Evolutionary conservation across 2,113 vertebrate species (phyloP).

Genomic region (Passerina amoena): DNA sequence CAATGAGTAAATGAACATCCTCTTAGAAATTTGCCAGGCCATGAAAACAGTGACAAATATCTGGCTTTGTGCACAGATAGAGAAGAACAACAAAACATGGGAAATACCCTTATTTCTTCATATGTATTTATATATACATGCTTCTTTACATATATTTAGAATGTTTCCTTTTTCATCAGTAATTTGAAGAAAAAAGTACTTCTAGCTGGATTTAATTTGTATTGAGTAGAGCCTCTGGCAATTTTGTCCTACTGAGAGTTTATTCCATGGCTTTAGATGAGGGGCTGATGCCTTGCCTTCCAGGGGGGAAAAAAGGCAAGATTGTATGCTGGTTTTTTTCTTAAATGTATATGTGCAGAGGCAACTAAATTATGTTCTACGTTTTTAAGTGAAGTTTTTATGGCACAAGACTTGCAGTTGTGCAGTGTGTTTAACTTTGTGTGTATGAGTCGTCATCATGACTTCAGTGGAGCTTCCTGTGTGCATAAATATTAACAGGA

Average conservation of each 20-base stretch:
- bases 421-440: background rate
- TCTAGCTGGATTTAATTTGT: background rate
- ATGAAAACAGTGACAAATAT: background rate
- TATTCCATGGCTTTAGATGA: background rate
- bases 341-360: background rate
- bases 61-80: background rate
- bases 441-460: background rate
- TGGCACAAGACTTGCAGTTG: background rate
- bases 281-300: background rate
- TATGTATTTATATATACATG: background rate
- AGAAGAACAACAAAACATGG: background rate
- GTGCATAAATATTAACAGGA: slow-evolving; percentile 20
- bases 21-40: background rate
- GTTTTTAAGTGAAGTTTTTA: slow-evolving; percentile 28
- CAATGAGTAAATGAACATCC: background rate
- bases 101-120: background rate
- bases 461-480: slow-evolving; percentile 30
- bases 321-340: background rate
- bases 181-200: background rate
- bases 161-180: background rate
- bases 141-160: background rate
- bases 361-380: background rate
- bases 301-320: rapidly evolving
- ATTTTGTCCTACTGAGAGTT: background rate
- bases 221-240: background rate